phyloP scores from a whole-genome alignment of 2,113 vertebrate species.

The Rallus limicola region DNA sequence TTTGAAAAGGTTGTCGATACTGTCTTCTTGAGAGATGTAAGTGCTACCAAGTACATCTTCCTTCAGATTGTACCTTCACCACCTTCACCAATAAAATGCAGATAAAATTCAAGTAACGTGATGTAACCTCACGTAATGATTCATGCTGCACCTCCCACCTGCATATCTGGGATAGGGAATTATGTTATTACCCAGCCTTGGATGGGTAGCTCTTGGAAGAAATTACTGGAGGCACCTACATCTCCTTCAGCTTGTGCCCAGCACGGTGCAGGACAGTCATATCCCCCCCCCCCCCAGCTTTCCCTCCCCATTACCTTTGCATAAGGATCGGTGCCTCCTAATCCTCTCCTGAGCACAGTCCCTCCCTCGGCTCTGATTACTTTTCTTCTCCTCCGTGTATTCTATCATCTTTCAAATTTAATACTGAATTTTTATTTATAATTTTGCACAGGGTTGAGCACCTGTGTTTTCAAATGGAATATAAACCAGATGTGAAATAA shows the following conservation, averaged over 20 bases:
- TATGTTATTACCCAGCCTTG: not conserved
- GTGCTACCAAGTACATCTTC: not conserved
- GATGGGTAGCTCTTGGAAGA: not conserved
- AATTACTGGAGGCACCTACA: not conserved
- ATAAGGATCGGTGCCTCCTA: not conserved
- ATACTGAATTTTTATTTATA: not conserved
- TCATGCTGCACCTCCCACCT: not conserved
- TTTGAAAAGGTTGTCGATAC: not conserved
- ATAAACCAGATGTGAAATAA: not conserved
- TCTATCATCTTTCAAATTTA: not conserved
- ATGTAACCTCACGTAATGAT: accelerated
- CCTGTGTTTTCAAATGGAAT: not conserved
- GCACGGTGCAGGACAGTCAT: not conserved
- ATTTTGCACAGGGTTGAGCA: not conserved
- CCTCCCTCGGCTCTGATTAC: not conserved
- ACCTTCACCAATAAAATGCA: not conserved
- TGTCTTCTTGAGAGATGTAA: not conserved
- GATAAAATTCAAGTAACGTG: not conserved
- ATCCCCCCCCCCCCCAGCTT: accelerated
- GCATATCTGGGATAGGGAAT: not conserved
- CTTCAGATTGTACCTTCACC: not conserved
- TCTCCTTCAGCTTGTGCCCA: not conserved
- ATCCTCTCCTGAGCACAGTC: not conserved
- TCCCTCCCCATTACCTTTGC: not conserved
- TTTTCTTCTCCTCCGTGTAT: not conserved